phyloP scores from a whole-genome alignment of 2,888 invertebrate species.

The Cheiracanthium punctorium region DNA sequence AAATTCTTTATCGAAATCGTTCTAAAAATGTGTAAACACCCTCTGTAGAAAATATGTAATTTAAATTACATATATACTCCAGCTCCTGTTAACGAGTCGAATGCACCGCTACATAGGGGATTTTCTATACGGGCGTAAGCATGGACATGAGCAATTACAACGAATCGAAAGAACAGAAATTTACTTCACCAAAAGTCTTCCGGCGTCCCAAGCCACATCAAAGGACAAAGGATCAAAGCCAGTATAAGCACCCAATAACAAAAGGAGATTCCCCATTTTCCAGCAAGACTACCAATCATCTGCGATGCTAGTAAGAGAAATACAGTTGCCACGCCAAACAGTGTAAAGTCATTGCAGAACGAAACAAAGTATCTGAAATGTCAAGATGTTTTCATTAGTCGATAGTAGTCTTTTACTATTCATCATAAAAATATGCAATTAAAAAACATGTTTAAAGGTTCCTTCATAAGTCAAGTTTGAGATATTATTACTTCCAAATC shows the following conservation, averaged over 20 bases:
- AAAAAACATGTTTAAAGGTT: background rate
- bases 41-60: too few species aligned
- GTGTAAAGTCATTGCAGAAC: constrained; percentile 52
- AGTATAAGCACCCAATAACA: constrained; percentile 89
- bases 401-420: background rate
- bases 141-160: too few species aligned
- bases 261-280: constrained; percentile 79
- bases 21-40: too few species aligned
- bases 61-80: too few species aligned
- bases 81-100: too few species aligned
- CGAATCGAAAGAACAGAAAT: constrained; percentile 27
- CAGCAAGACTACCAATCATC: constrained; percentile 84
- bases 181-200: constrained; percentile 89
- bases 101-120: too few species aligned
- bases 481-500: too few species aligned
- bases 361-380: constrained; percentile 72
- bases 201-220: constrained; percentile 92
- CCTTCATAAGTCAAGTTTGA: too few species aligned
- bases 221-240: constrained; percentile 84
- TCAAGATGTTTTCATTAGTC: background rate
- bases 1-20: too few species aligned
- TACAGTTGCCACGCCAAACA: constrained; percentile 83
- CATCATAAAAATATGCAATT: background rate
- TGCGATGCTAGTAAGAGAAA: constrained; percentile 82
- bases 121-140: too few species aligned